These are phyloP conservation scores for Saccostrea cuccullata DNA, from an alignment of 1,140 invertebrate species.

Conservation along the genomic window DNA sequence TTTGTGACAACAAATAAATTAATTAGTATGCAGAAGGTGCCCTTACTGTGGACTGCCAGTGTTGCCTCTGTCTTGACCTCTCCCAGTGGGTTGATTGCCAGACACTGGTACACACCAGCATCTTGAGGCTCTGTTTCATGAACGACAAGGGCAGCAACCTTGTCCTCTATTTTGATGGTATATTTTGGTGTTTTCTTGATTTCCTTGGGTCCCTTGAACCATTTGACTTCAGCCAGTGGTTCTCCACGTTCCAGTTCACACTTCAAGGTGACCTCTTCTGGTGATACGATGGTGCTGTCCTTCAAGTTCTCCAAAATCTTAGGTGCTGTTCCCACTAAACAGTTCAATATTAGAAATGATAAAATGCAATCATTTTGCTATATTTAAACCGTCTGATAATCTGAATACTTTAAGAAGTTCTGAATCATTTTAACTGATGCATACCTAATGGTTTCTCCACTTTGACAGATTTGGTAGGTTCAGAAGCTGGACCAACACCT, in stretches of 20 bases:
- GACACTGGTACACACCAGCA: constrained; percentile 74
- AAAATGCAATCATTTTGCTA: neutral
- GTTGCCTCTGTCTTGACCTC: constrained; percentile 74
- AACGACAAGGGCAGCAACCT: constrained; percentile 74
- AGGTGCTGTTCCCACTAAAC: constrained; percentile 72
- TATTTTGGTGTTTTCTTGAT: constrained; percentile 75
- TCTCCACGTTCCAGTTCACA: constrained; percentile 76
- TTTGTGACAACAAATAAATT: neutral
- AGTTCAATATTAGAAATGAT: neutral
- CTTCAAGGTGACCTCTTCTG: constrained; percentile 74
- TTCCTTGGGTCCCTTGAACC: constrained; percentile 76
- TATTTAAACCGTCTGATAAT: no score
- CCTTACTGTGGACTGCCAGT: constrained; percentile 76
- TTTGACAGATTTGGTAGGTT: constrained; percentile 78
- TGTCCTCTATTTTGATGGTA: constrained; percentile 75
- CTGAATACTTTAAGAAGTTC: no score
- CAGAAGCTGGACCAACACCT: constrained; percentile 95
- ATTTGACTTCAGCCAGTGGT: constrained; percentile 76
- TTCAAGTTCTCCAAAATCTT: constrained; percentile 71
- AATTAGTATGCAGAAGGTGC: neutral
- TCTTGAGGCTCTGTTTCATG: constrained; percentile 75
- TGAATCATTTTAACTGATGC: neutral
- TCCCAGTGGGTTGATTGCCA: constrained; percentile 74
- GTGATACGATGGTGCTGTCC: constrained; percentile 71
- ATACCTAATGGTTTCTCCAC: constrained; percentile 70